Percentiles rank a stretch among this genome's conserved stretches.
phyloP scores from a whole-genome alignment of 2,888 invertebrate genomes.

The Lysandra coridon region DNA sequence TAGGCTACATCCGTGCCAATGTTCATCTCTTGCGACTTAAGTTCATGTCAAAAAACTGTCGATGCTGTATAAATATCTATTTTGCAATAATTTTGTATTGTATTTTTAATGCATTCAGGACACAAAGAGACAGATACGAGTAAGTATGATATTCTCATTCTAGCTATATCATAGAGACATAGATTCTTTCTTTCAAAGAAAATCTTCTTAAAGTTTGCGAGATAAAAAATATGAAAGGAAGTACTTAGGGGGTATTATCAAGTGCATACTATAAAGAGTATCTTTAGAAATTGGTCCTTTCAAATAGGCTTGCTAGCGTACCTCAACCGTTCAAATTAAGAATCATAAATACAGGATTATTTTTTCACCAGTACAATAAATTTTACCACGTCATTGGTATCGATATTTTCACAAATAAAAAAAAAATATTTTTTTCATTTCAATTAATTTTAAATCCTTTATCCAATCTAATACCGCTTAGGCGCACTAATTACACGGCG shows the following conservation, averaged over 20 bases:
- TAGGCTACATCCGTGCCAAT: too few relatives aligned
- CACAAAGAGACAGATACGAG: constrained; percentile 89
- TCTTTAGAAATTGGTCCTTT: neutral
- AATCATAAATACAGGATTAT: neutral
- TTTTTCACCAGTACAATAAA: too few relatives aligned
- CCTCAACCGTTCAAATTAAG: neutral
- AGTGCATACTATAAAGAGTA: neutral
- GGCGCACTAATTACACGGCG: too few relatives aligned
- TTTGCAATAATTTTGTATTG: constrained; percentile 1
- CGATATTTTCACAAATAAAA: too few relatives aligned
- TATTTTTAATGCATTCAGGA: constrained; percentile 75
- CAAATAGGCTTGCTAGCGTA: neutral
- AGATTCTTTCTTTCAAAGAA: too few relatives aligned
- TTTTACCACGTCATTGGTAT: too few relatives aligned
- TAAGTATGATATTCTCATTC: constrained; percentile 72
- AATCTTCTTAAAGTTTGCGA: neutral
- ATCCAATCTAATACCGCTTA: too few relatives aligned
- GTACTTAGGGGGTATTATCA: neutral
- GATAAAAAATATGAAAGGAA: neutral
- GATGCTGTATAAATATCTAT: neutral
- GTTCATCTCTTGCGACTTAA: neutral
- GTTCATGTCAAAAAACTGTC: neutral
- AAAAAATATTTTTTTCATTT: too few relatives aligned
- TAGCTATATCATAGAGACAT: too few relatives aligned
- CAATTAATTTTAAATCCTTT: too few relatives aligned